Percentiles rank a stretch among this genome's conserved stretches.
Conservation (phyloP, 2,113 vertebrate genomes). For the Empidonax traillii region DNA sequence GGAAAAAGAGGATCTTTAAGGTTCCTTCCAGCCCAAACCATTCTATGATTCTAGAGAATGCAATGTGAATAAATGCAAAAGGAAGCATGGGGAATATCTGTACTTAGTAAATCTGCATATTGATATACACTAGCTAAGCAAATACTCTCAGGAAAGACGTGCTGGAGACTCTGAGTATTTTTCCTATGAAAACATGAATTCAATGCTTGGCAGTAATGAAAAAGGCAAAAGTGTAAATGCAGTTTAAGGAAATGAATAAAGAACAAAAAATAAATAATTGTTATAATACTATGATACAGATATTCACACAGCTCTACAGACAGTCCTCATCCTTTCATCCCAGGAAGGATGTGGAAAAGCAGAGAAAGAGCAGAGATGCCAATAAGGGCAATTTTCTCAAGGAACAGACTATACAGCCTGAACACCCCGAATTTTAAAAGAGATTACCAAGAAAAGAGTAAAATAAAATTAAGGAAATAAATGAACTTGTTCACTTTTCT, state of each 20-base stretch:
- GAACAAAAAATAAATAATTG: background rate
- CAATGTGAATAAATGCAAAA: background rate
- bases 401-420: background rate
- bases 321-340: background rate
- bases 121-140: background rate
- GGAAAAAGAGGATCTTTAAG: background rate
- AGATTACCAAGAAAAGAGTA: background rate
- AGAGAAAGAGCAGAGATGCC: background rate
- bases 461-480: background rate
- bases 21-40: background rate
- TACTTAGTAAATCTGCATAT: background rate
- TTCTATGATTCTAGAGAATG: background rate
- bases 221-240: background rate
- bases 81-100: background rate
- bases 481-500: background rate
- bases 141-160: background rate
- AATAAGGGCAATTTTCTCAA: background rate
- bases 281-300: background rate
- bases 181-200: background rate
- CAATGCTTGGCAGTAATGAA: background rate
- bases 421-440: background rate
- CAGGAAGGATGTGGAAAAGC: background rate
- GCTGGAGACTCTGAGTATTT: background rate
- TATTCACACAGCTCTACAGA: background rate
- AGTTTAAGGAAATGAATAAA: background rate